Conservation (phyloP, 2,113 vertebrate genomes). For the Hoplias malabaricus region DNA sequence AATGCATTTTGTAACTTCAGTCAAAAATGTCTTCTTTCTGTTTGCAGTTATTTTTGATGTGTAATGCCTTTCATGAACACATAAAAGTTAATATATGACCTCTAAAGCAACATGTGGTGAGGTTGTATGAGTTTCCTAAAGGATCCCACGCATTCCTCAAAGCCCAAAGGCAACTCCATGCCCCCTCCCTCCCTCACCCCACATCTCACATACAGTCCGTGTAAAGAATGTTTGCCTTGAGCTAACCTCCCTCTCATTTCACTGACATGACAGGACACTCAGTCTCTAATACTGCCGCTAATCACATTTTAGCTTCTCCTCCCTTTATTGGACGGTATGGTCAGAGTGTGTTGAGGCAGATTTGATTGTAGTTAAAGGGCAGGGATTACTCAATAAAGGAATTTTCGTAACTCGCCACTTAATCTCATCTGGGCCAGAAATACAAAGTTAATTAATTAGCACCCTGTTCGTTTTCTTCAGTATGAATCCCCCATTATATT, state of each 20-base stretch:
- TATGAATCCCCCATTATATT: slow-evolving; percentile 17
- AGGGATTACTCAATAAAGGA: background rate
- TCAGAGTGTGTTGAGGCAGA: background rate
- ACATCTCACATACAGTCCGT: background rate
- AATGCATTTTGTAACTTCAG: too few relatives aligned
- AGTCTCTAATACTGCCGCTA: background rate
- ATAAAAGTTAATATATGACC: too few relatives aligned
- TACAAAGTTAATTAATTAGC: slow-evolving; percentile 44
- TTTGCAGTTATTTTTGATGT: too few relatives aligned
- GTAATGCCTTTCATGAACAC: too few relatives aligned
- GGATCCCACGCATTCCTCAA: background rate
- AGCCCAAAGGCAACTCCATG: background rate
- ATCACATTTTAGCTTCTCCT: slow-evolving; percentile 6
- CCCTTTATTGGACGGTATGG: background rate
- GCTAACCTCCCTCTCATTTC: background rate
- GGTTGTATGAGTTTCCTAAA: background rate
- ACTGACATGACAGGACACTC: background rate
- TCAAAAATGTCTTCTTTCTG: too few relatives aligned
- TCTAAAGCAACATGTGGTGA: background rate
- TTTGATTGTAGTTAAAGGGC: slow-evolving; percentile 9
- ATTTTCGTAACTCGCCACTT: slow-evolving; percentile 17
- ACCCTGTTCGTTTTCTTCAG: slow-evolving; percentile 18
- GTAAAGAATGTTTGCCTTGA: background rate
- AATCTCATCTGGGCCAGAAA: slow-evolving; percentile 18
- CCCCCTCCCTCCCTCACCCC: background rate